These are phyloP conservation scores for Sanderia malayensis DNA, from an alignment of 30 jellyfish, hydroid and myxozoan species.

Conservation along the genomic window DNA sequence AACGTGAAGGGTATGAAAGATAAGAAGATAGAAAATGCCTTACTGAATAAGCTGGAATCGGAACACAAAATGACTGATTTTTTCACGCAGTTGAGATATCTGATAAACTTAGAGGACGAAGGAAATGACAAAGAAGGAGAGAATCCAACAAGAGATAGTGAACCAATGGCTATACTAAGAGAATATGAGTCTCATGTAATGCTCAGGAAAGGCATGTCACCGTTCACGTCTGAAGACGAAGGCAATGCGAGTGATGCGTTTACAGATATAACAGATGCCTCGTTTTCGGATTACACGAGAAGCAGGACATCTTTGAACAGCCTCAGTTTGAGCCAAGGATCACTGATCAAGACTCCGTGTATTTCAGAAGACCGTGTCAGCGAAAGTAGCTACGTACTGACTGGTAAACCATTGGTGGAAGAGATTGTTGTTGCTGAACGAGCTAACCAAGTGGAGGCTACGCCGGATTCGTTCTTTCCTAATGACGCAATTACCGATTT, in stretches of 20 bases:
- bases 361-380: slow-evolving; percentile 18
- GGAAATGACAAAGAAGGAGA: slow-evolving; percentile 14
- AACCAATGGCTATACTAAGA: slow-evolving; percentile 36
- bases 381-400: background rate
- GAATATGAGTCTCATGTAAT: slow-evolving; percentile 44
- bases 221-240: slow-evolving; percentile 63
- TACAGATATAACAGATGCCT: slow-evolving; percentile 70
- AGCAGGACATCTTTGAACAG: slow-evolving; percentile 47
- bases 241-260: slow-evolving; percentile 77
- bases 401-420: background rate
- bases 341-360: slow-evolving; percentile 28
- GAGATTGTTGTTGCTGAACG: background rate
- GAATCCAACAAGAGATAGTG: slow-evolving; percentile 24
- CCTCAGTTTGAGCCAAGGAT: slow-evolving; percentile 44
- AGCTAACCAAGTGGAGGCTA: slow-evolving; percentile 13
- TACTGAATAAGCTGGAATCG: background rate
- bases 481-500: slow-evolving; percentile 49
- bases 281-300: slow-evolving; percentile 53
- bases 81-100: slow-evolving; percentile 42
- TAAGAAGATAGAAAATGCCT: background rate
- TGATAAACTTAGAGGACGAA: slow-evolving; percentile 62
- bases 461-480: slow-evolving; percentile 27
- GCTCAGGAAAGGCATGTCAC: slow-evolving; percentile 44
- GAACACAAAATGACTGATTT: slow-evolving; percentile 17
- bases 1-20: slow-evolving; percentile 10